These are phyloP conservation scores for Hyla sarda DNA, from an alignment of 2,113 vertebrate genomes.

Conservation along the genomic window DNA sequence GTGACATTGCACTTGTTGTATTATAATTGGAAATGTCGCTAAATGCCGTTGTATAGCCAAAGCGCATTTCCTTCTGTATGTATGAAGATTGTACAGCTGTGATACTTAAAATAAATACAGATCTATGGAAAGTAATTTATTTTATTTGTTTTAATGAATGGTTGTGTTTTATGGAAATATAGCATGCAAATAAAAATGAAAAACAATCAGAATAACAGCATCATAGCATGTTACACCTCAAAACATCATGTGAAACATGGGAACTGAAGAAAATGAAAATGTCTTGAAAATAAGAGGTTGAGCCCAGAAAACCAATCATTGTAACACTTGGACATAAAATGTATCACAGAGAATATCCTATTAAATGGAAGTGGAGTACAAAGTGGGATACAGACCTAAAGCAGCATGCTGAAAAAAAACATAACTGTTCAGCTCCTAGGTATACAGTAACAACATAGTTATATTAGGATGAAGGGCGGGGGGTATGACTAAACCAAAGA, in stretches of 20 bases:
- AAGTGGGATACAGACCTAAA: not conserved
- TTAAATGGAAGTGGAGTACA: not conserved
- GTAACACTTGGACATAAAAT: too few relatives aligned
- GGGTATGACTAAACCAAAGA: not conserved
- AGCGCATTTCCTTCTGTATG: slow-evolving; percentile 70
- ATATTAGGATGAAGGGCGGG: not conserved
- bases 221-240: not conserved
- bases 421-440: not conserved
- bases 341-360: too few relatives aligned
- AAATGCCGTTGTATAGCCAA: slow-evolving; percentile 69
- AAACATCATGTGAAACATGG: not conserved
- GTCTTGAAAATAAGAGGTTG: not conserved
- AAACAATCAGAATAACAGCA: not conserved
- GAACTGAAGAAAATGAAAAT: not conserved
- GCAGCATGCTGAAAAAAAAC: not conserved
- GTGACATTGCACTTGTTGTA: slow-evolving; percentile 72
- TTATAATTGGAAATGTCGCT: slow-evolving; percentile 71
- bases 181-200: not conserved
- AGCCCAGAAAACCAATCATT: too few relatives aligned
- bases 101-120: slow-evolving; percentile 70
- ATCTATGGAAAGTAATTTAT: slow-evolving; percentile 64
- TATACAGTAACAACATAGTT: not conserved
- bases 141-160: not conserved
- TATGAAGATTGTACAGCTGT: slow-evolving; percentile 72
- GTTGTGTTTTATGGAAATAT: not conserved